Evolutionary conservation across 2,113 vertebrate species (phyloP).

Genomic region (Rhinogobius similis): DNA sequence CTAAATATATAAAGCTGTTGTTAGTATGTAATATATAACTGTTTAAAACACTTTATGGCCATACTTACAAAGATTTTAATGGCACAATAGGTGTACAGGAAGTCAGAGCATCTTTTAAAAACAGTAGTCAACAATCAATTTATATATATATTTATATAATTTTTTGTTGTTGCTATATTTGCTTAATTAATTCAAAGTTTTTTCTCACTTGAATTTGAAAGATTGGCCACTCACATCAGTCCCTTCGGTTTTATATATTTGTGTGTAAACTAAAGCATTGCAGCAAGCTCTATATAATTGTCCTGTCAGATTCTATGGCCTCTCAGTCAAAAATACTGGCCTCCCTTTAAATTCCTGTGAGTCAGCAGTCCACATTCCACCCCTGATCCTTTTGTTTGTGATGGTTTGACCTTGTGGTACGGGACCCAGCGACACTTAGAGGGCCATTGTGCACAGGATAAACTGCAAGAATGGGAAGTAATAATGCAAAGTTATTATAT

Average conservation of each 20-base stretch:
- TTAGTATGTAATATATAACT: background rate
- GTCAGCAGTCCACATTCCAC: slow-evolving; percentile 11
- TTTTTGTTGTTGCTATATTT: no score
- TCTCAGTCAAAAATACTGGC: slow-evolving; percentile 40
- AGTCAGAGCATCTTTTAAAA: slow-evolving; percentile 7
- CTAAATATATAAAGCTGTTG: background rate
- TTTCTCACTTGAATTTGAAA: background rate
- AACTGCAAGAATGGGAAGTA: slow-evolving; percentile 72
- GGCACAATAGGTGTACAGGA: slow-evolving; percentile 43
- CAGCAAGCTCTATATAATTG: slow-evolving; percentile 31
- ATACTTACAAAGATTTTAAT: slow-evolving; percentile 44
- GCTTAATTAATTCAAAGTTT: background rate
- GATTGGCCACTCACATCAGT: background rate
- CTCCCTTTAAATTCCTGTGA: slow-evolving; percentile 26
- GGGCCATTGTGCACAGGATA: slow-evolving; percentile 81
- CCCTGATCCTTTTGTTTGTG: background rate
- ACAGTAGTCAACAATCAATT: background rate
- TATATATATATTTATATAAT: no score
- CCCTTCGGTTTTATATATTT: background rate
- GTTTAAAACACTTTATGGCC: background rate
- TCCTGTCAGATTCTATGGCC: background rate
- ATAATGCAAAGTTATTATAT: background rate
- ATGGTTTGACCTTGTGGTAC: background rate
- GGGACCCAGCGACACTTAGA: slow-evolving; percentile 62
- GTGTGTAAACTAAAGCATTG: slow-evolving; percentile 39